Evolutionary conservation across 2,113 vertebrate species (phyloP).

Genomic region (Phoenicopterus ruber): DNA sequence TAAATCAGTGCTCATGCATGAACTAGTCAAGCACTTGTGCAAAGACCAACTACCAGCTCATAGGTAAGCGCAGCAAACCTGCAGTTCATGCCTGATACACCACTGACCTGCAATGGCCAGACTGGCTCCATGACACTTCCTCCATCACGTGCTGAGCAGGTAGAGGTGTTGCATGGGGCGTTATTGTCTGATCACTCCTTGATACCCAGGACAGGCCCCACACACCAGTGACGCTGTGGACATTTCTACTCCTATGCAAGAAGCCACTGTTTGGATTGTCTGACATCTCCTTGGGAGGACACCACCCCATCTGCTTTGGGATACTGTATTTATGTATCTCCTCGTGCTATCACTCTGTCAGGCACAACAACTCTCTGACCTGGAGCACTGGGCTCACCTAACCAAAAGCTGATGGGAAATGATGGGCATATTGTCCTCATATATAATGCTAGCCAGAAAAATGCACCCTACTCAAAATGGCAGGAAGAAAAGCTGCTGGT

Average conservation of each 20-base stretch:
- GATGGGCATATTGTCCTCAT: accelerated
- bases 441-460: background rate
- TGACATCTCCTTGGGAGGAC: background rate
- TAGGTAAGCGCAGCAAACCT: background rate
- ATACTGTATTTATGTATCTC: background rate
- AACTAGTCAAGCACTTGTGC: background rate
- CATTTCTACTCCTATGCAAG: background rate
- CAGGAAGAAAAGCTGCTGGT: background rate
- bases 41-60: background rate
- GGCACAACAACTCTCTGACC: background rate
- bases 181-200: background rate
- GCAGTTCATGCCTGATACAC: accelerated
- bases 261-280: background rate
- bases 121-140: background rate
- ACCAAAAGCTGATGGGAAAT: background rate
- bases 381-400: background rate
- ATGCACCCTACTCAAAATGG: background rate
- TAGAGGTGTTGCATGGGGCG: background rate
- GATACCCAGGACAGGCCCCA: background rate
- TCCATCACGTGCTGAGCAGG: background rate
- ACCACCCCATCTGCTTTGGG: background rate
- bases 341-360: background rate
- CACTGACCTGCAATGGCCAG: background rate
- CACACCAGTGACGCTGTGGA: background rate
- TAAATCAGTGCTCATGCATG: background rate